Conservation (phyloP, 2,113 vertebrate genomes). For the Corydoras sp. region DNA sequence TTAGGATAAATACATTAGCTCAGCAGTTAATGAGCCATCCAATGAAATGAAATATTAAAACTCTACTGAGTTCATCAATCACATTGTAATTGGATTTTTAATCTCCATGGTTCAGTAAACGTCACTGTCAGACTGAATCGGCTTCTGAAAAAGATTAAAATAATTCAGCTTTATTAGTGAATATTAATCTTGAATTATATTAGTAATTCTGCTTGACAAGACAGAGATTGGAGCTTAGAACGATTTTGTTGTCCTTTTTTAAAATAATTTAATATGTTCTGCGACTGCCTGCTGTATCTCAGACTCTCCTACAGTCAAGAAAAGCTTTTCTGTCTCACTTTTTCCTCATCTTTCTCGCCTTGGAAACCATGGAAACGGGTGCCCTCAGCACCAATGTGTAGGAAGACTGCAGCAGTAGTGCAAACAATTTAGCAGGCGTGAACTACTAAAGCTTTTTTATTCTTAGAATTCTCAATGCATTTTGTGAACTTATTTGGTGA, state of each 20-base stretch:
- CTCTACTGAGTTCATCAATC: constrained; percentile 4
- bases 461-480: background rate
- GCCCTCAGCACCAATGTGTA: constrained; percentile 32
- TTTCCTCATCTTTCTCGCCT: constrained; percentile 26
- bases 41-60: constrained; percentile 22
- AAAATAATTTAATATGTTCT: background rate
- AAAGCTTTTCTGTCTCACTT: background rate
- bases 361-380: constrained; percentile 46
- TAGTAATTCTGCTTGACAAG: background rate
- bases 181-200: background rate
- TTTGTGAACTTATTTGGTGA: background rate
- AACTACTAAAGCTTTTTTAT: constrained; percentile 5
- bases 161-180: constrained; percentile 16
- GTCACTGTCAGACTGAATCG: background rate
- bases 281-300: constrained; percentile 19
- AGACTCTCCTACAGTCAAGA: constrained; percentile 21
- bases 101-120: background rate
- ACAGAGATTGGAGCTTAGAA: background rate
- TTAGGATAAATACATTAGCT: constrained; percentile 1
- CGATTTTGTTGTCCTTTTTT: background rate
- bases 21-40: constrained; percentile 9
- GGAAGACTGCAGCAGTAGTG: constrained; percentile 29
- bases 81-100: background rate
- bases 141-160: background rate
- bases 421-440: constrained; percentile 23